Conservation (phyloP, 2,797 vertebrate genomes). For the Rhincodon typus region DNA sequence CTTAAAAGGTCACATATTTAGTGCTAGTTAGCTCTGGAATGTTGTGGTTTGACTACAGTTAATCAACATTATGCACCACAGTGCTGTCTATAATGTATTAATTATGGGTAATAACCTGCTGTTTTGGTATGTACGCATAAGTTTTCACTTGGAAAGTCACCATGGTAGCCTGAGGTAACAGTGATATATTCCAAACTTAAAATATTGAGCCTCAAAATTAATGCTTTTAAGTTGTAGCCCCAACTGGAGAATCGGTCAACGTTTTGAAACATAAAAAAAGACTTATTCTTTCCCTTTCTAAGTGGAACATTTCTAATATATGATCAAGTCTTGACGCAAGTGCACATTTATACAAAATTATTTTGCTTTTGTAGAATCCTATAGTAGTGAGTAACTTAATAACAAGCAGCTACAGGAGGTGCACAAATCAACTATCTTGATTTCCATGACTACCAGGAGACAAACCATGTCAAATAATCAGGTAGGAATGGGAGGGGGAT, state of each 20-base stretch:
- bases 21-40: neutral
- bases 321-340: neutral
- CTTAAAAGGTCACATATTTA: neutral
- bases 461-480: constrained; percentile 27
- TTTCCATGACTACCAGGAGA: constrained; percentile 10
- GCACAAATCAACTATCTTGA: constrained; percentile 16
- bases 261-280: neutral
- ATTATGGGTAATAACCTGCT: neutral
- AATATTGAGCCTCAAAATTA: neutral
- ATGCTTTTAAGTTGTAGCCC: neutral
- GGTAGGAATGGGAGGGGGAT: neutral
- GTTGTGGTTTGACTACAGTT: neutral
- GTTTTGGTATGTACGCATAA: neutral
- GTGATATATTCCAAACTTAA: neutral
- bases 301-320: neutral
- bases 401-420: constrained; percentile 13
- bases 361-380: constrained; percentile 28
- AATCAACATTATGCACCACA: neutral
- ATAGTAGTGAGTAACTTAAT: constrained; percentile 25
- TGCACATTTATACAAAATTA: neutral
- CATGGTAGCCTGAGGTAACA: neutral
- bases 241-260: neutral
- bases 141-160: neutral
- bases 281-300: neutral
- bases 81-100: neutral